Base-by-base conservation (phyloP, 2,113 vertebrate genomes). In the Planiliza haematocheilus region DNA sequence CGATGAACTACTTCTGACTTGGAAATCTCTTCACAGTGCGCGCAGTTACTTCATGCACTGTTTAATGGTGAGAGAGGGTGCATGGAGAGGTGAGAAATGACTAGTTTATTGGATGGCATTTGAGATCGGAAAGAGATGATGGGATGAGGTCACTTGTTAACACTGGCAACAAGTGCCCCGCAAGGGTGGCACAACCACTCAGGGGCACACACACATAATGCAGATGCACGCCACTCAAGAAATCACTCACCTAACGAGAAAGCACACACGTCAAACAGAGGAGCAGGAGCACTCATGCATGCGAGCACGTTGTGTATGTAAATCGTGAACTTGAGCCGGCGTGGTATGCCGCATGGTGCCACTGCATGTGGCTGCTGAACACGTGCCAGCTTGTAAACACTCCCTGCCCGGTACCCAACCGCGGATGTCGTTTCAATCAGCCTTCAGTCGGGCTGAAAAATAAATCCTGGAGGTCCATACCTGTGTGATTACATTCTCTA, bases 401-500 rank as follows among this genome's bases (percentile, higher is more conserved):
- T 79, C 42, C 49, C 59, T 67, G 71, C 76, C 75, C 61, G 71
- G 61, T 76, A 66, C 71, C 67, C 77, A 56, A 72, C 75, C 79
- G 82, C 82, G 83, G 79, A 84, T 86, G 88, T 80, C 60, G 14
- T 83, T 90, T 82, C 66, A 83, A 74, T 86, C 75, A 74, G 82
- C 60, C 74, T 87, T 88, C 75, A 86, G 77, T 85, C 63, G 52
- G 65, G 38, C 62, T 83, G 82, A 84, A 84, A 88, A 84, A 89
- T 77, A 79, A 87, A 81, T 87, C 83, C 83, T 90, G 87, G 84
- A 85, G 85, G 84, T 87, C 83, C 83, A 84, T 89, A 90, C 84
- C 88, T 88, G 83, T 84, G 78, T 87, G 81, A 88, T 90, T 91
- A 89, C 76, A 86, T 84, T 91, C 77, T 58, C 81, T 90, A 90